phyloP scores from a whole-genome alignment of 2,888 invertebrate genomes.

The Operophtera brumata region DNA sequence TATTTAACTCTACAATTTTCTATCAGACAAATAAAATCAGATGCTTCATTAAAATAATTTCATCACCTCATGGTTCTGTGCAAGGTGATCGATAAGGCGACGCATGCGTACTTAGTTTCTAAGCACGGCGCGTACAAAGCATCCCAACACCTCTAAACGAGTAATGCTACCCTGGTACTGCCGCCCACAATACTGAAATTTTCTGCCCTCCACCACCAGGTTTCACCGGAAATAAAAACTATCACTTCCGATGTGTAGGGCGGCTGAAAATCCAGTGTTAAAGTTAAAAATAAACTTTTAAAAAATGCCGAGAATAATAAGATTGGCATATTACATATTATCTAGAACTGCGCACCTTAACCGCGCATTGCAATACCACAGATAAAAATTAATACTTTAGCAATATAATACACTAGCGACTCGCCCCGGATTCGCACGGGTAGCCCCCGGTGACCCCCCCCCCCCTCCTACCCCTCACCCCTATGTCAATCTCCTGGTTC shows the following conservation, averaged over 20 bases:
- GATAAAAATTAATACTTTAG: no score
- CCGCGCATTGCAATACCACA: conserved; percentile 50
- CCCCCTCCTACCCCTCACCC: no score
- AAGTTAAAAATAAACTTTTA: conserved; percentile 18
- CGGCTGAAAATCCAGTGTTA: conserved; percentile 42
- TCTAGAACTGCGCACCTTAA: conserved; percentile 51
- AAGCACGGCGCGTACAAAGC: conserved; percentile 4
- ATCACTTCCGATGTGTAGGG: conserved; percentile 67
- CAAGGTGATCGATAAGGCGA: conserved; percentile 8
- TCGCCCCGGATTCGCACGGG: no score
- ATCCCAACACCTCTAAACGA: conserved; percentile 33
- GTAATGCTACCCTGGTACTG: conserved; percentile 58
- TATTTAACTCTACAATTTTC: not conserved
- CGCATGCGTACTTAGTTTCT: conserved; percentile 54
- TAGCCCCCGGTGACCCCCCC: no score
- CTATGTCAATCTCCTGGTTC: no score
- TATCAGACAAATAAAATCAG: not conserved
- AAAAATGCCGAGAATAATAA: not conserved
- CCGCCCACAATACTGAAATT: conserved; percentile 78
- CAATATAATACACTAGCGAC: no score
- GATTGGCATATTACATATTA: not conserved
- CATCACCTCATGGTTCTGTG: not conserved
- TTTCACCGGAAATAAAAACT: conserved; percentile 62
- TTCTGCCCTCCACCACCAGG: conserved; percentile 72
- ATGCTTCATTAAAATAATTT: no score